A percentile compares a stretch with the other conserved stretches of the same genome.
phyloP scores from a whole-genome alignment of 2,113 vertebrate species.

The Paramisgurnus dabryanus region DNA sequence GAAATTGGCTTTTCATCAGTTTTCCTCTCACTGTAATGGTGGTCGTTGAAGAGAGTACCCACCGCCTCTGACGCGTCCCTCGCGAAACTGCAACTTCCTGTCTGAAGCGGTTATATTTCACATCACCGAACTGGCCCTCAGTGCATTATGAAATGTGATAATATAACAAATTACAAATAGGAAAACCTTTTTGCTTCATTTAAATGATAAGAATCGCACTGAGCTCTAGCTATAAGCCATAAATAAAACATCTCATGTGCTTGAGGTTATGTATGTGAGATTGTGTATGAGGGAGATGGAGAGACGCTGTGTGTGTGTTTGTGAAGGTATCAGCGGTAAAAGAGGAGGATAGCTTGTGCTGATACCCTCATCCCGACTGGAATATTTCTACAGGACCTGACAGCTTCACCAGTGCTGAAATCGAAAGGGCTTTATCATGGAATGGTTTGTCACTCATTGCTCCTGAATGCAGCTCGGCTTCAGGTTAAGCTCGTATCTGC shows the following conservation, averaged over 20 bases:
- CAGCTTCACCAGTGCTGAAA: constrained; percentile 65
- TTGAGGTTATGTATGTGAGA: constrained; percentile 46
- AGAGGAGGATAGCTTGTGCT: constrained; percentile 55
- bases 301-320: constrained; percentile 38
- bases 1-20: constrained; percentile 99
- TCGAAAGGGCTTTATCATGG: constrained; percentile 73
- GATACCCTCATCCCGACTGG: constrained; percentile 62
- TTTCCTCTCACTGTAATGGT: constrained; percentile 70
- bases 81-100: constrained; percentile 60
- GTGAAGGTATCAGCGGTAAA: constrained; percentile 57
- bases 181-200: constrained; percentile 88
- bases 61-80: constrained; percentile 84
- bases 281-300: constrained; percentile 41
- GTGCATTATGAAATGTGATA: constrained; percentile 88
- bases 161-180: constrained; percentile 87
- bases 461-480: constrained; percentile 53
- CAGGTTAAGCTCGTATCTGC: constrained; percentile 41
- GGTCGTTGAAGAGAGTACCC: constrained; percentile 73
- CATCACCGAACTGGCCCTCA: constrained; percentile 70
- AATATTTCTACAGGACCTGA: constrained; percentile 63
- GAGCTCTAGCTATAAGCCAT: constrained; percentile 49
- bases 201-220: constrained; percentile 85
- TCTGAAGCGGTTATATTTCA: constrained; percentile 84
- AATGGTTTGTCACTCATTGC: constrained; percentile 68
- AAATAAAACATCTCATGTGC: constrained; percentile 61